These are phyloP conservation scores for Sceliomorpha sp. DNA, from an alignment of 2,888 invertebrate genomes.

Conservation along the genomic window DNA sequence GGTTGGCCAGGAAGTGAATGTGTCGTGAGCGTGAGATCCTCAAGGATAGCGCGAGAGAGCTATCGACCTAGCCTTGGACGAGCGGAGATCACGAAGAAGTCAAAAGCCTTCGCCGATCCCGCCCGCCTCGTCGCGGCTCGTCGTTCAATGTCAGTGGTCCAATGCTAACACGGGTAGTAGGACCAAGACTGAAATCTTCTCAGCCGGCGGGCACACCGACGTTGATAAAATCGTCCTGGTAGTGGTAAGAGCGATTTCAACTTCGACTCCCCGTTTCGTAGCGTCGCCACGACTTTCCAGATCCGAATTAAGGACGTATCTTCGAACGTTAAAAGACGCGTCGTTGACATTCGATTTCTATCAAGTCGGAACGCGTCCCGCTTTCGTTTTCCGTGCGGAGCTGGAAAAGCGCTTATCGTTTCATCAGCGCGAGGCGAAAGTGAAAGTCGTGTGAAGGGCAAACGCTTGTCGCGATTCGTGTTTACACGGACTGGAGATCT, in stretches of 20 bases:
- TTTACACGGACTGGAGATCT: no score
- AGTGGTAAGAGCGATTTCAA: no score
- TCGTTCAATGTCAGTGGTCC: slow-evolving; percentile 26
- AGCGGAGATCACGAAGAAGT: slow-evolving; percentile 38
- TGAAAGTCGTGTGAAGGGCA: not conserved
- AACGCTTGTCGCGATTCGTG: not conserved
- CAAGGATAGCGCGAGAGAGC: slow-evolving; percentile 67
- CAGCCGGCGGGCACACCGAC: no score
- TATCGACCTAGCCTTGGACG: slow-evolving; percentile 68
- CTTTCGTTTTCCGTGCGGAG: not conserved
- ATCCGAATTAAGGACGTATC: no score
- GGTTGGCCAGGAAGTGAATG: slow-evolving; percentile 72
- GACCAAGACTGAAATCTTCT: no score
- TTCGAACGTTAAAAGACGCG: no score
- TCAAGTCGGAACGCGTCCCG: not conserved
- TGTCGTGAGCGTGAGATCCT: slow-evolving; percentile 54
- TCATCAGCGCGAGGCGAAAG: slow-evolving; percentile 4
- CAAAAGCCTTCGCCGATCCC: slow-evolving; percentile 51
- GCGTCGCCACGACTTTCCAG: no score
- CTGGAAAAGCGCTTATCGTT: slow-evolving; percentile 1
- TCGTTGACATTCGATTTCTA: no score
- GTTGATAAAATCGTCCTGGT: no score
- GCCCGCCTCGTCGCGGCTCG: slow-evolving; percentile 31
- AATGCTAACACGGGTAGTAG: no score
- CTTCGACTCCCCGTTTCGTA: no score